phyloP scores from a whole-genome alignment of 2,797 vertebrate genomes.

The Coendou prehensilis region DNA sequence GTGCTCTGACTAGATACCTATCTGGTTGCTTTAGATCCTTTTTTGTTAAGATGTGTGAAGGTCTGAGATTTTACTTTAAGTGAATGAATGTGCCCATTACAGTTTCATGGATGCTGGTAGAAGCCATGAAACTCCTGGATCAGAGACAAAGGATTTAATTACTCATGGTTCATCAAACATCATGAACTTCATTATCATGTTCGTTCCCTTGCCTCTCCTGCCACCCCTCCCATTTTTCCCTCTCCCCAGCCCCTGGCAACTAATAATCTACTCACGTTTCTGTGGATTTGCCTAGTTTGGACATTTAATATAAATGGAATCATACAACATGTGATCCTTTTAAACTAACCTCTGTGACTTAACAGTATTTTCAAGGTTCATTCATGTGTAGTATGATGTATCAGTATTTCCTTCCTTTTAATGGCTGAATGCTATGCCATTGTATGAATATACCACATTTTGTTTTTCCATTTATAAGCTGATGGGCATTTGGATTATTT shows the following conservation, averaged over 20 bases:
- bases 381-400: background rate
- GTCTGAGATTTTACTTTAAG: background rate
- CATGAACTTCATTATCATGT: background rate
- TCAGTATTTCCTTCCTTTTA: background rate
- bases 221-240: background rate
- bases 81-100: background rate
- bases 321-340: background rate
- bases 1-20: background rate
- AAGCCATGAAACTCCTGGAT: background rate
- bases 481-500: conserved; percentile 29
- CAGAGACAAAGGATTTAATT: background rate
- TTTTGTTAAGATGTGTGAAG: background rate
- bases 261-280: background rate
- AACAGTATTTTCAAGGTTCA: background rate
- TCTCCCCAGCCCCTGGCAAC: background rate
- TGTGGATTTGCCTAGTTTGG: background rate
- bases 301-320: background rate
- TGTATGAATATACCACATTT: background rate
- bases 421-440: background rate
- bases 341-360: background rate
- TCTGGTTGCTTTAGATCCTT: background rate
- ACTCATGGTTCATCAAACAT: background rate
- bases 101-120: background rate
- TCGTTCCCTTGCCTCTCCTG: background rate
- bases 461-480: background rate